phyloP scores from a whole-genome alignment of 2,113 vertebrate species.

The Alethe castanea region DNA sequence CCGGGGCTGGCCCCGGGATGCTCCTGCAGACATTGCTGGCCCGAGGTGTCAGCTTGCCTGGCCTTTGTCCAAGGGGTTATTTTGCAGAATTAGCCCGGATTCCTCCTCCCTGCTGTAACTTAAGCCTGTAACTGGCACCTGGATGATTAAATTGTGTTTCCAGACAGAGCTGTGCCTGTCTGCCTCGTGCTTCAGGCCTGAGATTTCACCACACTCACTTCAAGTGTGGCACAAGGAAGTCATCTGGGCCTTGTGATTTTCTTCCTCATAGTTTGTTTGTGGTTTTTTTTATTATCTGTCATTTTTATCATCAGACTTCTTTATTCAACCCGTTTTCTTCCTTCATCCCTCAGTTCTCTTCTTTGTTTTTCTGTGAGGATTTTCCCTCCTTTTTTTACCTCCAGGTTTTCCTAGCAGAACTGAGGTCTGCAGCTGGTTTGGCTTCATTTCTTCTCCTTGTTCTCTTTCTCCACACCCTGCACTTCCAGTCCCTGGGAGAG shows the following conservation, averaged over 20 bases:
- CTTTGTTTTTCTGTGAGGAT: fast-evolving
- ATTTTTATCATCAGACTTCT: neutral
- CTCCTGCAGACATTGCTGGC: neutral
- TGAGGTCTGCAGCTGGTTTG: neutral
- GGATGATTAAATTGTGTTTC: neutral
- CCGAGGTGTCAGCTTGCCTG: neutral
- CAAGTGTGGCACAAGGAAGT: neutral
- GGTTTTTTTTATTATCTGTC: neutral
- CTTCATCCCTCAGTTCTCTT: neutral
- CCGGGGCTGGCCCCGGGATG: neutral
- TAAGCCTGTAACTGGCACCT: neutral
- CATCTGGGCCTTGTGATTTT: neutral
- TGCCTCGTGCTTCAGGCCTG: fast-evolving
- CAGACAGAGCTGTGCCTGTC: neutral
- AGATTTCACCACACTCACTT: neutral
- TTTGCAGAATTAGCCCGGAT: neutral
- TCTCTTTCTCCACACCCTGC: neutral
- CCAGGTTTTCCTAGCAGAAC: neutral
- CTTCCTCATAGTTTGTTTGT: neutral
- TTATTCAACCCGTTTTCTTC: neutral
- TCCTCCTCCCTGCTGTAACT: neutral
- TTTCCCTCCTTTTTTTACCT: neutral
- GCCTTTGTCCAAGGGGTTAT: neutral
- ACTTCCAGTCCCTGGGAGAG: neutral
- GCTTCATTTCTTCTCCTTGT: neutral